phyloP scores from a whole-genome alignment of 2,797 vertebrate species.

The Pterois miles region DNA sequence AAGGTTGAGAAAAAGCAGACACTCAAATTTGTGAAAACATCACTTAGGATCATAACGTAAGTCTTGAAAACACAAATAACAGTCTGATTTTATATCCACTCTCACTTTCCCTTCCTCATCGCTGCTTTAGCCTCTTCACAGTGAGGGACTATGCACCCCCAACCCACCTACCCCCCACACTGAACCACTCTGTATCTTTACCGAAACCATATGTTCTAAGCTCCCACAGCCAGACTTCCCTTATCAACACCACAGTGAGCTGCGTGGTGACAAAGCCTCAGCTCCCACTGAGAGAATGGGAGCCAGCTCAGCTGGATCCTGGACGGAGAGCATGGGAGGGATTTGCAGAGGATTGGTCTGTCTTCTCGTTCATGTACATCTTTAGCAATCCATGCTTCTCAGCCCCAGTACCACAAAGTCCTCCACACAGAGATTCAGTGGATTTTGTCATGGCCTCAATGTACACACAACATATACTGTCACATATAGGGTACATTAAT shows the following conservation, averaged over 20 bases:
- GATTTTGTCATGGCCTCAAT: neutral
- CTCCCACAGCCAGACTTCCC: constrained; percentile 59
- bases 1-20: neutral
- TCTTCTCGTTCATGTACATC: constrained; percentile 1
- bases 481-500: neutral
- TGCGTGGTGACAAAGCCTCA: constrained; percentile 65
- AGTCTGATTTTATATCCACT: neutral
- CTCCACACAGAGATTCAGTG: neutral
- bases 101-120: constrained; percentile 13
- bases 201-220: constrained; percentile 77
- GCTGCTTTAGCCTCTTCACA: constrained; percentile 10
- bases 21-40: neutral
- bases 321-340: constrained; percentile 35
- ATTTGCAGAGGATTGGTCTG: constrained; percentile 15
- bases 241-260: constrained; percentile 75
- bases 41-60: neutral
- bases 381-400: neutral
- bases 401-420: neutral
- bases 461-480: neutral
- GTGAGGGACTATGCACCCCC: neutral
- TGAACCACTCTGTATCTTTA: constrained; percentile 66
- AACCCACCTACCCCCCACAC: neutral
- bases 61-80: neutral
- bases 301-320: constrained; percentile 62
- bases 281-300: constrained; percentile 42